Conservation (phyloP, 2,888 invertebrate genomes). For the Rhingia rostrata region DNA sequence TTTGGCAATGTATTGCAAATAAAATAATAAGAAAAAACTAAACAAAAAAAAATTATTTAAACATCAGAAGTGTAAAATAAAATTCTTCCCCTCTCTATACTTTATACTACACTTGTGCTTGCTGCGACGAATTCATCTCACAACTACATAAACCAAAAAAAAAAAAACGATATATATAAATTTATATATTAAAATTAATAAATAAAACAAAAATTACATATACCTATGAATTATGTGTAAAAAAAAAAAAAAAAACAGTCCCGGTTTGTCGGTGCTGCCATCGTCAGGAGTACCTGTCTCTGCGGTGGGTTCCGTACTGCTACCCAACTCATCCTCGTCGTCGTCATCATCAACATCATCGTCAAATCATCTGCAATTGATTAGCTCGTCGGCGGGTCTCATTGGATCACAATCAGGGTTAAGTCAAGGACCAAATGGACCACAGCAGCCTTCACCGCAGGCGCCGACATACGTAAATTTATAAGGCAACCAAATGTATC, state of each 20-base stretch:
- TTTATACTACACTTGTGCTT: slow-evolving; percentile 70
- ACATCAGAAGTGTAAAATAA: slow-evolving; percentile 65
- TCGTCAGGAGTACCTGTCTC: slow-evolving; percentile 80
- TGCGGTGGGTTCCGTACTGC: slow-evolving; percentile 80
- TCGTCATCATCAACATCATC: slow-evolving; percentile 81
- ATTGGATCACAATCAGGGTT: slow-evolving; percentile 67
- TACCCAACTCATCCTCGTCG: slow-evolving; percentile 80
- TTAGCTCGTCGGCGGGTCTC: slow-evolving; percentile 73
- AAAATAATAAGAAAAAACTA: slow-evolving; percentile 45
- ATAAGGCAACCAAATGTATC: slow-evolving; percentile 75
- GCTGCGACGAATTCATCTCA: slow-evolving; percentile 60
- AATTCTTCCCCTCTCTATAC: slow-evolving; percentile 72
- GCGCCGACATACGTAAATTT: slow-evolving; percentile 97
- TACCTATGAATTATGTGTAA: background rate
- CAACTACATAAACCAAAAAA: slow-evolving; percentile 20
- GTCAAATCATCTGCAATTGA: slow-evolving; percentile 80
- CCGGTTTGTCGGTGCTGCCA: slow-evolving; percentile 76
- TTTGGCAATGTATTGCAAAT: slow-evolving; percentile 31
- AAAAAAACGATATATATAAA: too few relatives aligned
- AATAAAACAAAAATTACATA: slow-evolving; percentile 26
- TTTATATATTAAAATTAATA: slow-evolving; percentile 27
- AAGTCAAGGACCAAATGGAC: slow-evolving; percentile 75
- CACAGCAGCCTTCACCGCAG: slow-evolving; percentile 87
- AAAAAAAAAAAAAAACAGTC: slow-evolving; percentile 74
- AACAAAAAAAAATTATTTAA: slow-evolving; percentile 50